Base-by-base conservation (phyloP, 2,797 vertebrate species). In the Myotis planiceps region DNA sequence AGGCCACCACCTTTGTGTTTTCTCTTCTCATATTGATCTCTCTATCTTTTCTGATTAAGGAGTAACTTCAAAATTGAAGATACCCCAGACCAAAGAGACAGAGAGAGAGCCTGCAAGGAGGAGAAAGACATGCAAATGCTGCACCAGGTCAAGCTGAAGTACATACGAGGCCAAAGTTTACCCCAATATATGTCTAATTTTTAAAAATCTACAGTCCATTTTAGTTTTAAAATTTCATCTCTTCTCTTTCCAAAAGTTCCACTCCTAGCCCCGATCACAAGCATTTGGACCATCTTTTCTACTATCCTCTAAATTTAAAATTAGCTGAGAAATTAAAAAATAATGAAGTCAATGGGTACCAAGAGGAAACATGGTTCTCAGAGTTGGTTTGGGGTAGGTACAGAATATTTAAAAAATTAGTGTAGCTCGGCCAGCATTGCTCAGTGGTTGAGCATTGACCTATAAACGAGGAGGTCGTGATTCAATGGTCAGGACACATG, bases 301-400 rank as follows among this genome's bases (percentile, higher is more conserved):
- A 76, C 9, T 12, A 25, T 47, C 13, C 2, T 75, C 27, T 45
- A 89, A 76, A 68, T 90, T 42, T 71, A 45, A 86, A 96, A 91
- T 19, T 55, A 37, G 13, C 49, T 76, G 42, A 92, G 60, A 94
- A 91, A 58, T 84, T 75, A 42, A 29, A 69, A 89, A 89, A 88
- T 25, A 75, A 76, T 45, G 32, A 88, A 94, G 9, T 4, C 60
- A 71, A 5, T 53, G 49, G 18, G 6, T 19, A 60, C 66, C 78
- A n/a, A 60, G 21, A 94, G 79, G 49, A 58, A 79, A 90, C 39
- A 18, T 27, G 3, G 7, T 13, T 37, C n/a, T 88, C 12, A 63
- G 87, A 79, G 63, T 49, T 18, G 66, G 16, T 34, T 49, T 66
- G 27, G 1, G 13, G 1, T 47, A 75, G 32, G 16, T 47, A 88